A percentile compares a stretch with the other conserved stretches of the same genome.
phyloP scores from a whole-genome alignment of 2,113 vertebrate species.

The Rana temporaria region DNA sequence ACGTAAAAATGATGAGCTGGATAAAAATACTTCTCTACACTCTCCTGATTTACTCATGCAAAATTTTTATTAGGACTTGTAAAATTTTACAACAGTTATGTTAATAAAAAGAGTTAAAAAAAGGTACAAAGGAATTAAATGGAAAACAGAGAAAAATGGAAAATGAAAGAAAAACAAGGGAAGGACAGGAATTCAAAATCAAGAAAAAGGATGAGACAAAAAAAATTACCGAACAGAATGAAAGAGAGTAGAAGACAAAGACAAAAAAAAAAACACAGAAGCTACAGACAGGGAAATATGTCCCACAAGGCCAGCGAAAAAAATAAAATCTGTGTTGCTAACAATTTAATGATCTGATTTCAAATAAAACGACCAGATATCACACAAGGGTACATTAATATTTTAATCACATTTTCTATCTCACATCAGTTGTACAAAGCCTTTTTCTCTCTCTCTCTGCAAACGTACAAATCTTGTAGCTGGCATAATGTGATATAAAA shows the following conservation, averaged over 20 bases:
- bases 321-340: background rate
- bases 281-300: too few relatives aligned
- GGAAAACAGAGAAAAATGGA: conserved; percentile 6
- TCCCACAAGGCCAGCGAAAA: background rate
- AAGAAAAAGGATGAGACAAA: too few relatives aligned
- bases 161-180: background rate
- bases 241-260: background rate
- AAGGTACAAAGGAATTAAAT: background rate
- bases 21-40: too few relatives aligned
- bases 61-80: too few relatives aligned
- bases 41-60: too few relatives aligned
- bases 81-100: too few relatives aligned
- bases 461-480: conserved; percentile 19
- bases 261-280: background rate
- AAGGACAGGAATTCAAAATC: too few relatives aligned
- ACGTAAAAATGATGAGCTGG: too few relatives aligned
- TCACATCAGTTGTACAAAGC: conserved; percentile 50
- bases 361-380: conserved; percentile 58
- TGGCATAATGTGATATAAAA: conserved; percentile 45
- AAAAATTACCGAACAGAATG: background rate
- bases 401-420: conserved; percentile 59
- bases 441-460: background rate
- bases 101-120: background rate
- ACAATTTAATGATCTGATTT: conserved; percentile 18
- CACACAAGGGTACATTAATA: conserved; percentile 61